These are phyloP conservation scores for Drosophila meridiana DNA, from an alignment of 2,888 invertebrate genomes.

Conservation along the genomic window DNA sequence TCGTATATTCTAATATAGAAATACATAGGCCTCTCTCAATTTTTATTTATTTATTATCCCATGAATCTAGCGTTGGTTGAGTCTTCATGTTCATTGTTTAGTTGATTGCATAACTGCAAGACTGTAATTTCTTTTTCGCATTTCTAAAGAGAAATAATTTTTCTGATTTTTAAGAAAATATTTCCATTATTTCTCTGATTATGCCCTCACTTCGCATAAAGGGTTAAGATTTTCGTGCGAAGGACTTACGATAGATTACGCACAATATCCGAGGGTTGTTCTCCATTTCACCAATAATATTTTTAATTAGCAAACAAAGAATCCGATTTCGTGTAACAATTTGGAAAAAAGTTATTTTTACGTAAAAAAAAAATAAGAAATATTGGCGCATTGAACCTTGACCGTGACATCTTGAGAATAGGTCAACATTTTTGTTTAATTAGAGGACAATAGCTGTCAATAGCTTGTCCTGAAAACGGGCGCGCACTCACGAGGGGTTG, in stretches of 20 bases:
- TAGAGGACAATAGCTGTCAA: conserved; percentile 77
- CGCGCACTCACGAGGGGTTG: conserved; percentile 17
- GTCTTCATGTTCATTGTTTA: background rate
- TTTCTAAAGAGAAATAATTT: background rate
- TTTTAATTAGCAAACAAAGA: conserved; percentile 74
- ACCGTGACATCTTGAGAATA: conserved; percentile 63
- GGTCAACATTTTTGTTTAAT: conserved; percentile 80
- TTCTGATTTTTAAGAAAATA: conserved; percentile 1
- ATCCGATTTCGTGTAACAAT: conserved; percentile 35
- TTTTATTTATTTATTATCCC: background rate
- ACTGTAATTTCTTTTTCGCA: background rate
- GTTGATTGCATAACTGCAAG: background rate
- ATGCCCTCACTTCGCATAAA: background rate
- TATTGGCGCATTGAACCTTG: conserved; percentile 58
- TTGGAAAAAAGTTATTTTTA: conserved; percentile 39
- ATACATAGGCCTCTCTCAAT: background rate
- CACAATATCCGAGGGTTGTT: conserved; percentile 35
- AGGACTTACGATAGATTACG: conserved; percentile 51
- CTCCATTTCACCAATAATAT: conserved; percentile 30
- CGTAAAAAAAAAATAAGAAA: conserved; percentile 32
- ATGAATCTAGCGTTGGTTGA: background rate
- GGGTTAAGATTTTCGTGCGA: conserved; percentile 11
- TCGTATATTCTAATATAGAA: background rate
- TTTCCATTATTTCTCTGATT: conserved; percentile 14
- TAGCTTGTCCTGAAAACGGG: conserved; percentile 38